Percentiles rank a stretch among this genome's conserved stretches.
Conservation (phyloP, 1,140 invertebrate genomes). For the Callitettix versicolor region DNA sequence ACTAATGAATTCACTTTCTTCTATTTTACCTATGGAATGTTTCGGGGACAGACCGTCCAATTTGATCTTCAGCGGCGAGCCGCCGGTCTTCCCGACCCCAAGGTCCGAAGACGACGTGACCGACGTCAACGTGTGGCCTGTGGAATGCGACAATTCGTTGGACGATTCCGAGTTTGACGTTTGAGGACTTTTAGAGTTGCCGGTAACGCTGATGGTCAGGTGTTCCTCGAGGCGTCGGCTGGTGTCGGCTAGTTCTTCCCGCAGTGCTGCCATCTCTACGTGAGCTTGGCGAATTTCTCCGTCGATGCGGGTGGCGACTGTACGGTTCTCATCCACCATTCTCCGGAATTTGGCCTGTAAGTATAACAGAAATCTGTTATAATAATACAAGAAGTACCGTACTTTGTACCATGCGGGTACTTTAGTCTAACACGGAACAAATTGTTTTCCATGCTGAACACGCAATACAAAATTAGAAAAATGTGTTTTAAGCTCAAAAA, state of each 20-base stretch:
- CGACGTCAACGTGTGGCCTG: neutral
- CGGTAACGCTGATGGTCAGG: slow-evolving; percentile 19
- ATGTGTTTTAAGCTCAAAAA: no score
- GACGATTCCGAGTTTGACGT: slow-evolving; percentile 4
- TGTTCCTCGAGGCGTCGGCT: slow-evolving; percentile 34
- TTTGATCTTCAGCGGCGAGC: slow-evolving; percentile 9
- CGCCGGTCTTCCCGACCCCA: neutral
- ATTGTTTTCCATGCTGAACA: no score
- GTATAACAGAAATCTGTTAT: no score
- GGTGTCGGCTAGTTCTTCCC: slow-evolving; percentile 42
- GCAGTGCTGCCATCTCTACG: slow-evolving; percentile 42
- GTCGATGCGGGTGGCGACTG: slow-evolving; percentile 48
- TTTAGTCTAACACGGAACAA: no score
- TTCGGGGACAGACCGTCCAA: slow-evolving; percentile 7
- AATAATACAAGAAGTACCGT: no score
- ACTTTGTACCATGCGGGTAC: no score
- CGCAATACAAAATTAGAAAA: no score
- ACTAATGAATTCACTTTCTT: neutral
- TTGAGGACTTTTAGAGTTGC: slow-evolving; percentile 3
- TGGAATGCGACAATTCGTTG: neutral
- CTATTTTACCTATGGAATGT: no score
- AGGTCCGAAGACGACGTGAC: neutral
- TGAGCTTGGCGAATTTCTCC: slow-evolving; percentile 48
- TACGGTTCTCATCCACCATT: slow-evolving; percentile 60
- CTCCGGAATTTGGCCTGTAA: slow-evolving; percentile 49